Evolutionary conservation across 2,797 vertebrate genomes (phyloP).

Genomic region (Australoheros facetus): DNA sequence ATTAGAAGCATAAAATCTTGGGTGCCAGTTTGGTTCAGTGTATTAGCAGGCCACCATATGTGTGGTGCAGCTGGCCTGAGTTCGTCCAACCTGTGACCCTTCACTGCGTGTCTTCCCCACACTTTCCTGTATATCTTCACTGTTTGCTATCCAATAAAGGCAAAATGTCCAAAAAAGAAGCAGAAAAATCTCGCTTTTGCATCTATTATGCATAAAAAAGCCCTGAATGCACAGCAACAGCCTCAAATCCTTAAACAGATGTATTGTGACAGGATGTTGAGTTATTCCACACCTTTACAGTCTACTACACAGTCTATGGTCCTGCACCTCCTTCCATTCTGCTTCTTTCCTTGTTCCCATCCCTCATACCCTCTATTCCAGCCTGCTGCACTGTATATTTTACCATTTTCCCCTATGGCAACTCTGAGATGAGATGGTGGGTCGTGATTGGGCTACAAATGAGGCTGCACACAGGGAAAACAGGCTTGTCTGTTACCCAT

Average conservation of each 20-base stretch:
- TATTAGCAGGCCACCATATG: too few relatives aligned
- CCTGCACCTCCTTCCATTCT: slow-evolving; percentile 26
- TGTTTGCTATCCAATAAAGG: too few relatives aligned
- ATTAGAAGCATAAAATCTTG: background rate
- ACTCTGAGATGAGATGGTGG: background rate
- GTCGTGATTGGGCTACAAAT: slow-evolving; percentile 17
- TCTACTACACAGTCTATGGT: slow-evolving; percentile 23
- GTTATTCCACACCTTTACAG: slow-evolving; percentile 17
- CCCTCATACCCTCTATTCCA: slow-evolving; percentile 13
- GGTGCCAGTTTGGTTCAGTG: too few relatives aligned
- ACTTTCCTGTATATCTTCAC: too few relatives aligned
- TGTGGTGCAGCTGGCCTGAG: too few relatives aligned
- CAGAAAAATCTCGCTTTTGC: background rate
- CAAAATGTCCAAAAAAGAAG: too few relatives aligned
- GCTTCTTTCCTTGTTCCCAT: background rate
- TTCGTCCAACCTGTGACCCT: too few relatives aligned
- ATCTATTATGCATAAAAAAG: background rate
- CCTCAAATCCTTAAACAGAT: slow-evolving; percentile 1
- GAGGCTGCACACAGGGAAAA: slow-evolving; percentile 14
- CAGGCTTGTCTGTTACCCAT: slow-evolving; percentile 34
- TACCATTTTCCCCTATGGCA: slow-evolving; percentile 28
- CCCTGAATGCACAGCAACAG: slow-evolving; percentile 18
- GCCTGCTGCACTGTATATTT: slow-evolving; percentile 33
- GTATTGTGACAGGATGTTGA: slow-evolving; percentile 12
- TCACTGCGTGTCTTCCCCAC: too few relatives aligned